These are phyloP conservation scores for Scaeva pyrastri DNA, from an alignment of 2,888 invertebrate species.

Conservation along the genomic window DNA sequence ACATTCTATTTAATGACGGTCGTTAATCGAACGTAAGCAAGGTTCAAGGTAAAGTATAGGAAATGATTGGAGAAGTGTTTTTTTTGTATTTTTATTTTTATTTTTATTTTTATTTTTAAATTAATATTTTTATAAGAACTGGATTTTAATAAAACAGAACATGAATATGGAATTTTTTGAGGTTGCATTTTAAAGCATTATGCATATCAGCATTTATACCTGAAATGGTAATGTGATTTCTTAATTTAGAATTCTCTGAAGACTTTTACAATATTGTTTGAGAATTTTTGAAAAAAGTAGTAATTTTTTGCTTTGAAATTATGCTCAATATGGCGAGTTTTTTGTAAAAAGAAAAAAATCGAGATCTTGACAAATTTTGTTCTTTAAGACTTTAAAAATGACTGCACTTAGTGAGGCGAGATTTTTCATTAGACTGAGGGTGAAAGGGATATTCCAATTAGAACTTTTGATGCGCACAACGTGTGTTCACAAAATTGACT, in stretches of 20 bases:
- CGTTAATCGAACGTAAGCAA: constrained; percentile 66
- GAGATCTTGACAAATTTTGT: too few relatives aligned
- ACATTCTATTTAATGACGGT: constrained; percentile 64
- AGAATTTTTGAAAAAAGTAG: too few relatives aligned
- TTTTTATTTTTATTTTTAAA: constrained; percentile 8
- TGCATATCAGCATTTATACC: background rate
- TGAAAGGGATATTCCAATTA: too few relatives aligned
- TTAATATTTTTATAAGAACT: constrained; percentile 36
- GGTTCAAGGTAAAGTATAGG: constrained; percentile 65
- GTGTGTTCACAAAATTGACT: too few relatives aligned
- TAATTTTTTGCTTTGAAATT: too few relatives aligned
- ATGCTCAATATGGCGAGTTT: too few relatives aligned
- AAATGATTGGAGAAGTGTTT: constrained; percentile 1
- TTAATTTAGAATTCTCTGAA: background rate
- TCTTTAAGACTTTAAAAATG: too few relatives aligned
- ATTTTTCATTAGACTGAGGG: too few relatives aligned
- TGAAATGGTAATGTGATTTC: background rate
- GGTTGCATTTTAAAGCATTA: constrained; percentile 1
- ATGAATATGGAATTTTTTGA: constrained; percentile 25
- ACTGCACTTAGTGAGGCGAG: too few relatives aligned
- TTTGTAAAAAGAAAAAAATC: too few relatives aligned
- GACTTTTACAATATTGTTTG: background rate
- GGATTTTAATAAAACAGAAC: constrained; percentile 41
- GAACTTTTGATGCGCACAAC: too few relatives aligned
- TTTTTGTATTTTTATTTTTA: background rate